Conservation (phyloP, 2,113 vertebrate genomes). For the Centrocercus urophasianus region DNA sequence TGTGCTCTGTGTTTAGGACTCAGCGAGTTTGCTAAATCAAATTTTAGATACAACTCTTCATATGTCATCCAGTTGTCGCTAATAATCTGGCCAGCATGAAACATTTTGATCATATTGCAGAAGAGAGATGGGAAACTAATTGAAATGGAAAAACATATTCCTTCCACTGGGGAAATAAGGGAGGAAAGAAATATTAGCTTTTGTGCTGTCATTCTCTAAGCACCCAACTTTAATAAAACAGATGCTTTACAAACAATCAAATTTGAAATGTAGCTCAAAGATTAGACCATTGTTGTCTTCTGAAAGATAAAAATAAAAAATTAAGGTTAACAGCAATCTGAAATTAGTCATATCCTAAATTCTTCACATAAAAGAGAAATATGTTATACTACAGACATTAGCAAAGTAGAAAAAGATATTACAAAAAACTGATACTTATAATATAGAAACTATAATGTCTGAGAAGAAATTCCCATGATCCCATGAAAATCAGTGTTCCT, state of each 20-base stretch:
- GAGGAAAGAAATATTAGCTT: conserved; percentile 25
- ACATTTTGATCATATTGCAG: conserved; percentile 39
- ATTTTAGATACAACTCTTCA: not conserved
- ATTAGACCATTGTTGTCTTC: not conserved
- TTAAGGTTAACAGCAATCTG: not conserved
- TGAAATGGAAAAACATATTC: conserved; percentile 39
- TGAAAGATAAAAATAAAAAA: not conserved
- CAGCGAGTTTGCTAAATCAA: conserved; percentile 19
- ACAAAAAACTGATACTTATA: not conserved
- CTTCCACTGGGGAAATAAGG: conserved; percentile 63
- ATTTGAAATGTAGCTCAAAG: conserved; percentile 15
- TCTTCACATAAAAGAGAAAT: not conserved
- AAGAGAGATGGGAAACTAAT: conserved; percentile 46
- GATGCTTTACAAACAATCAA: not conserved
- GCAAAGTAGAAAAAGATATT: not conserved
- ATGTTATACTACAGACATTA: not conserved
- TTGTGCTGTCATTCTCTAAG: not conserved
- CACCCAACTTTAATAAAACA: conserved; percentile 29
- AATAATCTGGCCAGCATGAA: conserved; percentile 44
- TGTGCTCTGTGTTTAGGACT: not conserved
- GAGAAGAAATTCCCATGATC: not conserved
- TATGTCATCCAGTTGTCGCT: not conserved
- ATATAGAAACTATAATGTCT: not conserved
- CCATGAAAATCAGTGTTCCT: not conserved
- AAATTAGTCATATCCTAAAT: not conserved